A percentile compares a stretch with the other conserved stretches of the same genome.
These are phyloP conservation scores for Cynopterus brachyotis DNA, from an alignment of 2,113 vertebrate genomes.

Conservation along the genomic window DNA sequence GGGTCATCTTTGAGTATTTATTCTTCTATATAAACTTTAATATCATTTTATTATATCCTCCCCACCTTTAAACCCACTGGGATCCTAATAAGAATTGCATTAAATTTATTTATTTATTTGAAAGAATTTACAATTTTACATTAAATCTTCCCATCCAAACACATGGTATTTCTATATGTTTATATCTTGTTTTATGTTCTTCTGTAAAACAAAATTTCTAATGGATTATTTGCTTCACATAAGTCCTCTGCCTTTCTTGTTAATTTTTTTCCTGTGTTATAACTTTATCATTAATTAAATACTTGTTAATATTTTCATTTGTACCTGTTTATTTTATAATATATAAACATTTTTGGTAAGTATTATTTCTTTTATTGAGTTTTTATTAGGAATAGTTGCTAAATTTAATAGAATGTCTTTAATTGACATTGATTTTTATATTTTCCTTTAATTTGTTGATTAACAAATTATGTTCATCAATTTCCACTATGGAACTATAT, in stretches of 20 bases:
- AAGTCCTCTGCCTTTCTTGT: neutral
- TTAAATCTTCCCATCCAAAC: constrained; percentile 1
- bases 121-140: neutral
- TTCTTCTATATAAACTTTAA: constrained; percentile 21
- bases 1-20: neutral
- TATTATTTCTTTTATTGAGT: neutral
- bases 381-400: constrained; percentile 1
- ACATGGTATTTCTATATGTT: neutral
- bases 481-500: neutral
- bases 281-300: neutral
- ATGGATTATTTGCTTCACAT: neutral
- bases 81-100: neutral
- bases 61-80: neutral
- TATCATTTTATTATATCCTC: neutral
- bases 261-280: constrained; percentile 32
- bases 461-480: neutral
- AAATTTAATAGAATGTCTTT: constrained; percentile 18
- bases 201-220: neutral
- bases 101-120: constrained; percentile 37
- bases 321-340: neutral
- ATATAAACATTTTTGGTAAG: neutral
- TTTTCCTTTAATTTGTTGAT: neutral
- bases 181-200: neutral
- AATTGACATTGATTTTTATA: neutral
- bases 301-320: neutral